These are phyloP conservation scores for Meta bourneti DNA, from an alignment of 2,888 invertebrate genomes.

Conservation along the genomic window DNA sequence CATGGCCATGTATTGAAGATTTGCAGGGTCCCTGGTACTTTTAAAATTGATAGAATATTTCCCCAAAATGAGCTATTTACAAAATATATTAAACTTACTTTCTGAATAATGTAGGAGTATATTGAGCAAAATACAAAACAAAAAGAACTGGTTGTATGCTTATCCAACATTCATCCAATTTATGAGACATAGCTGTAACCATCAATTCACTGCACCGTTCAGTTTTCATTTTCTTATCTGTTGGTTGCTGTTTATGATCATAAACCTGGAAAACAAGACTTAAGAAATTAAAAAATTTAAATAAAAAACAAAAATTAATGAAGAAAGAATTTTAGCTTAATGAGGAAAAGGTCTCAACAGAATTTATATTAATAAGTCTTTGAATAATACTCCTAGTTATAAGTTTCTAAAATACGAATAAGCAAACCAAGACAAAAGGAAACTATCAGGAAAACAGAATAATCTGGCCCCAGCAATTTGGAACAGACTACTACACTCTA, in stretches of 20 bases:
- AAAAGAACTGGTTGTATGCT: slow-evolving; percentile 85
- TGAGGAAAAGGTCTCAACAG: neutral
- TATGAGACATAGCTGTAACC: slow-evolving; percentile 83
- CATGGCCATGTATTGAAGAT: too few relatives aligned
- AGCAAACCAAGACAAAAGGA: too few relatives aligned
- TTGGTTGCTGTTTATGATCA: slow-evolving; percentile 79
- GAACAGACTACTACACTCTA: too few relatives aligned
- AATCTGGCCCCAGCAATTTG: too few relatives aligned
- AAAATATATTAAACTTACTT: slow-evolving; percentile 44
- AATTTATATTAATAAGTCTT: neutral
- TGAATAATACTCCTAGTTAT: too few relatives aligned
- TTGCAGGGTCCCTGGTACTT: neutral
- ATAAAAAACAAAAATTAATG: neutral
- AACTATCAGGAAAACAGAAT: too few relatives aligned
- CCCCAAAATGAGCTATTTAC: neutral
- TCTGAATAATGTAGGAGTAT: slow-evolving; percentile 79
- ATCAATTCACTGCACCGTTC: slow-evolving; percentile 83
- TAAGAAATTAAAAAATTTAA: neutral
- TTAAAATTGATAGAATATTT: neutral
- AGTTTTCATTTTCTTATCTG: slow-evolving; percentile 82
- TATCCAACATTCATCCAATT: slow-evolving; percentile 86
- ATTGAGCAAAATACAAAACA: slow-evolving; percentile 84
- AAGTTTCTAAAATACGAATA: too few relatives aligned
- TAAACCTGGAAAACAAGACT: slow-evolving; percentile 79
- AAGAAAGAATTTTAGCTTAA: neutral